A percentile compares a stretch with the other conserved stretches of the same genome.
phyloP scores from a whole-genome alignment of 2,888 invertebrate genomes.

The Ephialtes manifestator region DNA sequence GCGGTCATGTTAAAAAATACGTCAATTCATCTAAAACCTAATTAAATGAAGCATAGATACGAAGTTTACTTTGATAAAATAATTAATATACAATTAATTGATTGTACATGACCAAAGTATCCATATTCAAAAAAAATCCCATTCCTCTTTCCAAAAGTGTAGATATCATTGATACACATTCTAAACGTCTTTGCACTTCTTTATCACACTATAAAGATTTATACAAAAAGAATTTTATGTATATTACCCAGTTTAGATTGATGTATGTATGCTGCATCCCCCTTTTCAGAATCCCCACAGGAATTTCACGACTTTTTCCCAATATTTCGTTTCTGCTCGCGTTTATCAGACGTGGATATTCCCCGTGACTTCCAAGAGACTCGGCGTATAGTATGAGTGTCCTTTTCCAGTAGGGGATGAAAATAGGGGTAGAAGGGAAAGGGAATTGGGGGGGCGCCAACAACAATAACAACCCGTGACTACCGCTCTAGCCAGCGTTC shows the following conservation, averaged over 20 bases:
- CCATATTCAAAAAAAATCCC: background rate
- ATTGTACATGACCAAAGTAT: background rate
- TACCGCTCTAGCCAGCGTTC: slow-evolving; percentile 40
- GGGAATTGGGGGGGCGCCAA: background rate
- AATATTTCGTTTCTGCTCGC: background rate
- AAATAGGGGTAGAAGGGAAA: background rate
- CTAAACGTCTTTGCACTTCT: background rate
- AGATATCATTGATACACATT: background rate
- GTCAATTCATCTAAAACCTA: background rate
- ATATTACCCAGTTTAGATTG: slow-evolving; percentile 14
- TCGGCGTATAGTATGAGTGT: background rate
- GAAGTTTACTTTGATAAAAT: background rate
- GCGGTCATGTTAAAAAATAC: too few species aligned
- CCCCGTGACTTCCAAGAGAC: slow-evolving; percentile 34
- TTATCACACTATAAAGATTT: slow-evolving; percentile 21
- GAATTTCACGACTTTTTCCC: slow-evolving; percentile 3
- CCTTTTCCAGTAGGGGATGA: slow-evolving; percentile 17
- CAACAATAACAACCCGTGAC: slow-evolving; percentile 56
- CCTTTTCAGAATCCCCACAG: slow-evolving; percentile 31
- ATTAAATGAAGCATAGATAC: background rate
- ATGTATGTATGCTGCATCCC: background rate
- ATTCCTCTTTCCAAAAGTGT: background rate
- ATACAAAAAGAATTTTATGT: slow-evolving; percentile 35
- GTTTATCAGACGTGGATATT: slow-evolving; percentile 48
- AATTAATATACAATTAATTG: background rate